Base-by-base conservation (phyloP, 1,140 invertebrate species). In the Megalopta genalis region DNA sequence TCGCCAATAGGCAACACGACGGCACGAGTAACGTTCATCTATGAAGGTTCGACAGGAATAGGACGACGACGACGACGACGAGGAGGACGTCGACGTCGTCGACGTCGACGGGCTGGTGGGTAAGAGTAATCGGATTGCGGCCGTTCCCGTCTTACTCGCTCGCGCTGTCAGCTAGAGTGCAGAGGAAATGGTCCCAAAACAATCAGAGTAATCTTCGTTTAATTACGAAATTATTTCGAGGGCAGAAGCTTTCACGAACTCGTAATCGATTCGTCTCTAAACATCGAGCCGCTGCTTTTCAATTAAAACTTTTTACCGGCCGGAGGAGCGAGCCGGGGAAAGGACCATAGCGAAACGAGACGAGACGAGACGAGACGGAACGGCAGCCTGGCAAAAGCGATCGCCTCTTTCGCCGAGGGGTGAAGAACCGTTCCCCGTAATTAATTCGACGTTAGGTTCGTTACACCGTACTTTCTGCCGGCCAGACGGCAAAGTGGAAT, bases 171-270 rank as follows among this genome's bases (percentile, higher is more conserved):
- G 27, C 16, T 25, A 10, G 9, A 6, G n/a, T 32, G 16, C 23
- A 21, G 9, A n/a, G 63, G 39, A 66, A 71, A 78, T 37, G 27
- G 23, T 72, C n/a, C 23, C 76, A 49, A 39, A 32, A 71, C 59
- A 60, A 69, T 77, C 54, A 27, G 46, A 49, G 49, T 23, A 39
- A 54, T 57, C 60, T 21, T 54, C 7, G 42, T 32, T 78, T 78
- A 78, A 78, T 78, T 64, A 46, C 60, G 60, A 63, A 71, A 78
- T 72, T 54, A 72, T 63, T 78, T 64, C 57, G 57, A 71, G 57
- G 25, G 66, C 23, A 27, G 21, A n/a, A 14, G 23, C 46, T 52
- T 52, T 52, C 66, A 37, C 25, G 64, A 12, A 18, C 68, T 63
- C 59, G 60, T 10, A 63, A 76, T 76, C 74, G 74, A 76, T 76